phyloP scores from a whole-genome alignment of 1,140 invertebrate genomes.

The Ceratitis capitata region DNA sequence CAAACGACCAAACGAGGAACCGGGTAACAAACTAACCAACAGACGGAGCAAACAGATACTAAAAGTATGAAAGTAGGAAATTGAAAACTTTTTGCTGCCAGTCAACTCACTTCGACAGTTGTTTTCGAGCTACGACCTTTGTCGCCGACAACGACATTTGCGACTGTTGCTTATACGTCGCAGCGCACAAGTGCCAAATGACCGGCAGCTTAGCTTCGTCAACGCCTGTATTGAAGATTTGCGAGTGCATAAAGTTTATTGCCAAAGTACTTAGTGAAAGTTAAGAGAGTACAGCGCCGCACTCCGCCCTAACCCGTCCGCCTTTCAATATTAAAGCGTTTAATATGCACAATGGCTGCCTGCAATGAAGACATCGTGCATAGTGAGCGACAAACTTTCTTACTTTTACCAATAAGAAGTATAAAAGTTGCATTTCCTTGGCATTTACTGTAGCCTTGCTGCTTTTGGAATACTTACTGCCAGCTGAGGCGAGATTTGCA shows the following conservation, averaged over 20 bases:
- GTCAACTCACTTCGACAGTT: not conserved
- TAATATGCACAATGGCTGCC: too few relatives aligned
- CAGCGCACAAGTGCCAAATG: conserved; percentile 9
- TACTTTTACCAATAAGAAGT: not conserved
- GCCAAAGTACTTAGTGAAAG: not conserved
- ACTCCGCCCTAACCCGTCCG: not conserved
- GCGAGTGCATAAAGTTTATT: conserved; percentile 5
- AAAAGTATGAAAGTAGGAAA: not conserved
- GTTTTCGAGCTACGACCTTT: not conserved
- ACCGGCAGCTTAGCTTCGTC: conserved; percentile 1
- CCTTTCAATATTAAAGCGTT: too few relatives aligned
- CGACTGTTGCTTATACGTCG: not conserved
- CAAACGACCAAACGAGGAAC: not conserved
- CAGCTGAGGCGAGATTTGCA: not conserved
- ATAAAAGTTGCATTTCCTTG: not conserved
- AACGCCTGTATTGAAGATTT: conserved; percentile 18
- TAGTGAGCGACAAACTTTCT: not conserved
- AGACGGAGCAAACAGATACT: not conserved
- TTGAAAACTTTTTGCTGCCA: conserved; percentile 14
- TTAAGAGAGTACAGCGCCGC: not conserved
- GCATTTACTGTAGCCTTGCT: too few relatives aligned
- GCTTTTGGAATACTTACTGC: not conserved
- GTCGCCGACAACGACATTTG: not conserved
- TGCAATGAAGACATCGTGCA: not conserved
- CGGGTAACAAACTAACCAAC: too few relatives aligned